Conservation (phyloP, 2,113 vertebrate genomes). For the Aramus guarauna region DNA sequence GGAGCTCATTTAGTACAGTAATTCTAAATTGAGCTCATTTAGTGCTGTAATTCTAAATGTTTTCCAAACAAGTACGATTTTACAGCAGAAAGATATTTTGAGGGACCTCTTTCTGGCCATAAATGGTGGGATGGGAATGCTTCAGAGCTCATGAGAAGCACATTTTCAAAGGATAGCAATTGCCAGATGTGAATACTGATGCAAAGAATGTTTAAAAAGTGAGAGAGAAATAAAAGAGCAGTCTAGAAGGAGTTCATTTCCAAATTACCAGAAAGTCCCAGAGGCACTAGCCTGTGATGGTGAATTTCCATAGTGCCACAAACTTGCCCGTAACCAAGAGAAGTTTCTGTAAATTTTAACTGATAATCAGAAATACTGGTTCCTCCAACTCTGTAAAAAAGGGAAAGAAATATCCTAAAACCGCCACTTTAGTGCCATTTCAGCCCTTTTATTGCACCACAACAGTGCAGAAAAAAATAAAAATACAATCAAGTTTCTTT, state of each 20-base stretch:
- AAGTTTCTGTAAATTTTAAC: background rate
- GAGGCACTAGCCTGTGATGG: background rate
- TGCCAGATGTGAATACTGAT: background rate
- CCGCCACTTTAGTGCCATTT: background rate
- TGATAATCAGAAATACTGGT: background rate
- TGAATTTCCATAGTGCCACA: background rate
- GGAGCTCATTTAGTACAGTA: background rate
- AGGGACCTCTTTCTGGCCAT: background rate
- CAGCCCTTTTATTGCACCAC: background rate
- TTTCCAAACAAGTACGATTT: background rate
- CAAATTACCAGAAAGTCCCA: background rate
- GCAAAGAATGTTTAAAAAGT: background rate
- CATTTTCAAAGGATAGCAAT: background rate
- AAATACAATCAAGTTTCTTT: background rate
- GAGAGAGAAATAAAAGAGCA: background rate
- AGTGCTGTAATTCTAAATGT: background rate
- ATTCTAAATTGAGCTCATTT: background rate
- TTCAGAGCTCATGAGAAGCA: background rate
- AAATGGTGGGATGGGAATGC: background rate
- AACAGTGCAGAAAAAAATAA: background rate
- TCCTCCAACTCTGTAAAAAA: background rate
- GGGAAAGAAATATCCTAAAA: background rate
- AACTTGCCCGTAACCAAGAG: background rate
- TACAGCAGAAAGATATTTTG: background rate
- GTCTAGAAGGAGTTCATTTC: background rate